A percentile compares a stretch with the other conserved stretches of the same genome.
These are phyloP conservation scores for Scophthalmus maximus DNA, from an alignment of 2,113 vertebrate genomes.

Conservation along the genomic window DNA sequence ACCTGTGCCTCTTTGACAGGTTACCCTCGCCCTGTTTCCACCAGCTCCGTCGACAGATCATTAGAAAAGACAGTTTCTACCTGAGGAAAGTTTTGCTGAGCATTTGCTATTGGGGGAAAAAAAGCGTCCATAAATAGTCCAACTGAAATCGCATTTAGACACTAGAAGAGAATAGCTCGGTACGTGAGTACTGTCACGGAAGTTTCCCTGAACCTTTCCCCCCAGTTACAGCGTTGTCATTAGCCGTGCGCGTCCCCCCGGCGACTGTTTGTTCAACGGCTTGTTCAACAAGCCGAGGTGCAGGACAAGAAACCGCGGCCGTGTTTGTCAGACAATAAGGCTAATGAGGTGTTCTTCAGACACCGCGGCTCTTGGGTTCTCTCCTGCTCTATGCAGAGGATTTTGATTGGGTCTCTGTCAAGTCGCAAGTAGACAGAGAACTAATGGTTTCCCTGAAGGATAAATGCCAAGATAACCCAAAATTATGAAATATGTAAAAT, in stretches of 20 bases:
- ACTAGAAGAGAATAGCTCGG: too few species aligned
- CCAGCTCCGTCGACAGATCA: conserved; percentile 13
- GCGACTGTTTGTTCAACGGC: background rate
- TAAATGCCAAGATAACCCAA: background rate
- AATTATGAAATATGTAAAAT: too few species aligned
- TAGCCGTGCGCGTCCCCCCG: background rate
- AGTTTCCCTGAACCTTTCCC: background rate
- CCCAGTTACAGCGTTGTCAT: background rate
- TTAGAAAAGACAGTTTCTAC: background rate
- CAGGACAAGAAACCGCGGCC: background rate
- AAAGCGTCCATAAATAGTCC: too few species aligned
- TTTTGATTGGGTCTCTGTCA: background rate
- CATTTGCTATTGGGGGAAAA: too few species aligned
- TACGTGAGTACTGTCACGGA: too few species aligned
- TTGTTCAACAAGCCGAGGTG: background rate
- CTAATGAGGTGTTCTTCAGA: background rate
- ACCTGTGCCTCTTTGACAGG: conserved; percentile 32
- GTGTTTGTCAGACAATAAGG: background rate
- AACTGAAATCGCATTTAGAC: too few species aligned
- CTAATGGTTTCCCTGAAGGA: background rate
- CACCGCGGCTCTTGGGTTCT: background rate
- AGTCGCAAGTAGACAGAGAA: background rate
- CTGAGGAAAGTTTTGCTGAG: background rate
- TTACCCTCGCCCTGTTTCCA: conserved; percentile 10
- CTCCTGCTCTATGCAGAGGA: background rate